phyloP scores from a whole-genome alignment of 64 coral and sea anemone genomes.

The Orbicella faveolata region DNA sequence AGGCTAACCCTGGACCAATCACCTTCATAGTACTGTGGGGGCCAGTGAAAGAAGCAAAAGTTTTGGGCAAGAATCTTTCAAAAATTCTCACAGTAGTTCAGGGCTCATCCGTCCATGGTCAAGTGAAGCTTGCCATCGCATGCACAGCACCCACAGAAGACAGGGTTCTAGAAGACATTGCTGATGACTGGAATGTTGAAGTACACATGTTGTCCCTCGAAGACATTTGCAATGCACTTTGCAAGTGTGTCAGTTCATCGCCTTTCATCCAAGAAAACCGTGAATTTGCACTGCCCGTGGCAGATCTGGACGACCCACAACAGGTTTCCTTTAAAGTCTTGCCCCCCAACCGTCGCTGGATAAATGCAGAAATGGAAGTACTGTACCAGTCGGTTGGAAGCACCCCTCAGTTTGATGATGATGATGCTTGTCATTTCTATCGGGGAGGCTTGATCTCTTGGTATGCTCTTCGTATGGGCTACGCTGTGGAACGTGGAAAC shows the following conservation, averaged over 20 bases:
- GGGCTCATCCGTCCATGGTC: constrained; percentile 21
- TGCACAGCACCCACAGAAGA: constrained; percentile 25
- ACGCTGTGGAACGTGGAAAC: constrained; percentile 53
- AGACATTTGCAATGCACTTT: constrained; percentile 50
- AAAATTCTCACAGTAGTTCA: constrained; percentile 42
- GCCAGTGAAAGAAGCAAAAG: background rate
- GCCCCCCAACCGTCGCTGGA: constrained; percentile 49
- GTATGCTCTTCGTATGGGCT: constrained; percentile 63
- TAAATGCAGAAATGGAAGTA: constrained; percentile 48
- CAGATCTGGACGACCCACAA: background rate
- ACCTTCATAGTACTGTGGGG: constrained; percentile 64
- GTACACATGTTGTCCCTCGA: constrained; percentile 24
- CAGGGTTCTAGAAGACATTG: constrained; percentile 25
- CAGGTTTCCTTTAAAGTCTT: background rate
- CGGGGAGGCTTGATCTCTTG: constrained; percentile 73
- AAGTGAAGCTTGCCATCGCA: constrained; percentile 53
- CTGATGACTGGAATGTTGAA: constrained; percentile 42
- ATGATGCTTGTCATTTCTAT: constrained; percentile 66
- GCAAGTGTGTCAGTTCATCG: background rate
- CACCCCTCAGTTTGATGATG: constrained; percentile 32
- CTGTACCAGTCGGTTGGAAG: constrained; percentile 54
- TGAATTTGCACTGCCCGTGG: constrained; percentile 68
- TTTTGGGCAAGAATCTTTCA: constrained; percentile 14
- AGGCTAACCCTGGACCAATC: constrained; percentile 43
- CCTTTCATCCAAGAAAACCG: constrained; percentile 19